Evolutionary conservation across 2,888 invertebrate genomes (phyloP).

Genomic region (Cerceris rybyensis): DNA sequence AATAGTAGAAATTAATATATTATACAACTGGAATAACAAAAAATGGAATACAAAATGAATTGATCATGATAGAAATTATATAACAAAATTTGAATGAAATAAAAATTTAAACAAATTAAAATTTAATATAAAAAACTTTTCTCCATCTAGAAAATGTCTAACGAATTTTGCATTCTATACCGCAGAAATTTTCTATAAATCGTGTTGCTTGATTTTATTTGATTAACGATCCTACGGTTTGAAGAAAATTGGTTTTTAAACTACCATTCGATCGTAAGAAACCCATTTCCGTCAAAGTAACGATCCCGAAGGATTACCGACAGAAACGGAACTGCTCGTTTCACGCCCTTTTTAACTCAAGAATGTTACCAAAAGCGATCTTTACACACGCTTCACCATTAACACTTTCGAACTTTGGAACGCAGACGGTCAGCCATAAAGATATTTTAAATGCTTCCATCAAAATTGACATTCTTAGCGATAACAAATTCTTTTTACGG

Average conservation of each 20-base stretch:
- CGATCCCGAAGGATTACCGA: not conserved
- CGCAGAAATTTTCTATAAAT: too few species aligned
- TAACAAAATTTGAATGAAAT: not conserved
- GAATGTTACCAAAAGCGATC: slow-evolving; percentile 62
- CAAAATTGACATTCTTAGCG: too few species aligned
- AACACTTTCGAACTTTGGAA: slow-evolving; percentile 32
- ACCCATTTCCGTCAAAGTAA: not conserved
- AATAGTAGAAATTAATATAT: not conserved
- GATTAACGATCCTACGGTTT: not conserved
- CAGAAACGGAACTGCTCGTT: slow-evolving; percentile 53
- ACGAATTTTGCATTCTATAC: too few species aligned
- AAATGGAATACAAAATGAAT: not conserved
- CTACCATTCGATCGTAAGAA: slow-evolving; percentile 8
- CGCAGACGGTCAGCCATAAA: slow-evolving; percentile 32
- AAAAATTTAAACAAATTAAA: not conserved
- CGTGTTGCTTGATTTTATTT: too few species aligned
- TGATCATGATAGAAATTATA: not conserved
- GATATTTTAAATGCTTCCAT: not conserved
- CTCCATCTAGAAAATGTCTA: too few species aligned
- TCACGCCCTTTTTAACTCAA: slow-evolving; percentile 59
- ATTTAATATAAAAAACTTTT: not conserved
- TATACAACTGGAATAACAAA: not conserved
- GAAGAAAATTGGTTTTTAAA: not conserved
- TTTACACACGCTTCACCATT: slow-evolving; percentile 59
- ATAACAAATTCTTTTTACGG: too few species aligned